Evolutionary conservation across 2,797 vertebrate species (phyloP), one percentile per base, ranked within the genome.

Genomic region (Protosalanx chinensis): DNA sequence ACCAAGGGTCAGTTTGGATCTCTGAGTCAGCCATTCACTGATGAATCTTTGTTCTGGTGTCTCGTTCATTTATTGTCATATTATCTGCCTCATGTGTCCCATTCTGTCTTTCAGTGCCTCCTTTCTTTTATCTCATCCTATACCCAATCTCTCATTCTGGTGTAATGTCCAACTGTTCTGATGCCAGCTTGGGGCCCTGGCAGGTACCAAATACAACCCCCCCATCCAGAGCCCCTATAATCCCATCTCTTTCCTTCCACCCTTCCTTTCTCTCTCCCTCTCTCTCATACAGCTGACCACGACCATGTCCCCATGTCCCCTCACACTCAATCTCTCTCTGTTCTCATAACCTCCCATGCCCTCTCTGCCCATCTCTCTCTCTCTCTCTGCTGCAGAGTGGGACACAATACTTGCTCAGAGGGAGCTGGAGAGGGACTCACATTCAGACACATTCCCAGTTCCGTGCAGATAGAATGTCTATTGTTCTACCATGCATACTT

Each of bases 361-460:
- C 51, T 12, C 29, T 56, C 51, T n/a, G 15, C 18, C 51, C 51
- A 16, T 16, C 51, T 51, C 41, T n/a, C 35, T 30, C 29, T 59
- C 60, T 3, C 37, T 56, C 51, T 56, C 69, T 69, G 12, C 57
- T 15, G 37, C 29, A n/a, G 8, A 70, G 32, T 79, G 73, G 81
- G 74, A 84, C 83, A 92, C 89, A 91, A 88, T 90, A 87, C 84
- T 0, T 10, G 82, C 88, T 90, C 81, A 85, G 89, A 92, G 81
- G 78, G 83, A 69, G 74, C 82, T 80, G 82, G 75, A 84, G 67
- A 73, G 67, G 77, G 77, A 85, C 82, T 84, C 87, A 91, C 89
- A 91, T 91, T 92, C 90, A 90, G 87, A 90, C 86, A 91, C 91
- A 91, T 91, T 90, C 90, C 86, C 85, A 87, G 88, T 91, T 90